Evolutionary conservation across 2,888 invertebrate genomes (phyloP).

Genomic region (Tipula unca): DNA sequence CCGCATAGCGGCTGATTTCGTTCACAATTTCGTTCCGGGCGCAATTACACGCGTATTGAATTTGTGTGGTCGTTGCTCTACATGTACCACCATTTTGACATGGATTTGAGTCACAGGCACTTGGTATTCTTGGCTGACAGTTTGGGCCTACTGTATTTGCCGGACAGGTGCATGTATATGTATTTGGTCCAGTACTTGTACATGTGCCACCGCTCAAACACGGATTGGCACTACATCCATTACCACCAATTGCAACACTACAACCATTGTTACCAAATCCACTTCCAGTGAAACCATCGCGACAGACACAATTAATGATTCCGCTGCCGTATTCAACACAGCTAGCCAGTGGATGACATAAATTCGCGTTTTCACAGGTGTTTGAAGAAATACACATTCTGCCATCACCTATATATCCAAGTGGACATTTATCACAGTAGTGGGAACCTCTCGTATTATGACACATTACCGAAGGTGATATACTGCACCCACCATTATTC

Average conservation of each 20-base stretch:
- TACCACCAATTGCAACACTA: conserved; percentile 34
- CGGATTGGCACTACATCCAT: conserved; percentile 47
- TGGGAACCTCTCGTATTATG: conserved; percentile 82
- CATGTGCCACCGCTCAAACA: conserved; percentile 51
- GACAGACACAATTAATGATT: conserved; percentile 66
- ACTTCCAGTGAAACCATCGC: conserved; percentile 63
- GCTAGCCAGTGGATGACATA: conserved; percentile 73
- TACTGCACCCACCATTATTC: conserved; percentile 85
- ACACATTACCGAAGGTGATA: conserved; percentile 70
- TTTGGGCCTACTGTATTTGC: conserved; percentile 43
- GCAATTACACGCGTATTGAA: conserved; percentile 52
- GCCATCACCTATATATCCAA: conserved; percentile 82
- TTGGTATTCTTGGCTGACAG: conserved; percentile 51
- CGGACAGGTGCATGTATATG: conserved; percentile 33
- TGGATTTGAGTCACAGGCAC: conserved; percentile 62
- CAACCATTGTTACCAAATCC: conserved; percentile 78
- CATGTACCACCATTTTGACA: conserved; percentile 80
- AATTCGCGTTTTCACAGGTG: conserved; percentile 30
- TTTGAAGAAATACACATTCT: conserved; percentile 47
- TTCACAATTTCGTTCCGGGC: conserved; percentile 57
- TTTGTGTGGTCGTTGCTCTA: conserved; percentile 25
- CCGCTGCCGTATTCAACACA: conserved; percentile 63
- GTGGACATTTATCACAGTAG: conserved; percentile 78
- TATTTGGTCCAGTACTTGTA: conserved; percentile 29
- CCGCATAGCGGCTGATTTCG: conserved; percentile 53